These are phyloP conservation scores for Zaprionus ghesquierei DNA, from an alignment of 1,140 invertebrate genomes.

Conservation along the genomic window DNA sequence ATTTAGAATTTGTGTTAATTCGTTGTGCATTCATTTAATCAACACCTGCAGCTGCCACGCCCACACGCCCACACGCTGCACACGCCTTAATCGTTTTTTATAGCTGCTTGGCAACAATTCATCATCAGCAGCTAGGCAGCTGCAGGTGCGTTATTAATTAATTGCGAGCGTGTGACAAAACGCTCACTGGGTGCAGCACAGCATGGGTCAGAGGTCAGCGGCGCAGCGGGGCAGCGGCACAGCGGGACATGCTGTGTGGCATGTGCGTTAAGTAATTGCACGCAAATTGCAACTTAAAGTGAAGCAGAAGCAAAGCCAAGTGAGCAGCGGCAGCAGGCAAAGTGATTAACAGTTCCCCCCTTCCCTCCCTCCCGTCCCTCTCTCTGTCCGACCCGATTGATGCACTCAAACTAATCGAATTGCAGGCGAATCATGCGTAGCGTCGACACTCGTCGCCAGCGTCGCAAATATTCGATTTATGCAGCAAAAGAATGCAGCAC, in stretches of 20 bases:
- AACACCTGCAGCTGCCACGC: constrained; percentile 28
- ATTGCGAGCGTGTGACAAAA: constrained; percentile 21
- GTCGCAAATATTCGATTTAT: constrained; percentile 8
- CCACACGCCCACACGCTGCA: constrained; percentile 12
- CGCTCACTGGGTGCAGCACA: constrained; percentile 14
- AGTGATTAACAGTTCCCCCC: constrained; percentile 24
- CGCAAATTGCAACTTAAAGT: constrained; percentile 15
- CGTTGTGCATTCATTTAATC: constrained; percentile 36
- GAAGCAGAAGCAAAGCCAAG: constrained; percentile 17
- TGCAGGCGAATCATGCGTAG: not conserved
- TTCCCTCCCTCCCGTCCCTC: too few species aligned
- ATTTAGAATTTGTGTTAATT: constrained; percentile 22
- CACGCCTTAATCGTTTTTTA: constrained; percentile 14
- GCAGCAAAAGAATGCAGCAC: not conserved
- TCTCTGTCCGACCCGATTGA: too few species aligned
- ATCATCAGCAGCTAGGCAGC: constrained; percentile 31
- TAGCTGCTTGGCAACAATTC: constrained; percentile 44
- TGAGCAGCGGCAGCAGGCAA: constrained; percentile 13
- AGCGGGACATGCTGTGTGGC: constrained; percentile 31
- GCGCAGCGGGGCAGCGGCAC: not conserved
- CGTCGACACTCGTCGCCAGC: not conserved
- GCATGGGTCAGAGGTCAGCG: not conserved
- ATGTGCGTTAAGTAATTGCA: constrained; percentile 65
- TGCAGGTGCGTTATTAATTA: constrained; percentile 43
- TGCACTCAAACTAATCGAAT: constrained; percentile 34